Evolutionary conservation across 2,888 invertebrate genomes (phyloP), one percentile per base, ranked within the genome.

Genomic region (Nasonia oneida): DNA sequence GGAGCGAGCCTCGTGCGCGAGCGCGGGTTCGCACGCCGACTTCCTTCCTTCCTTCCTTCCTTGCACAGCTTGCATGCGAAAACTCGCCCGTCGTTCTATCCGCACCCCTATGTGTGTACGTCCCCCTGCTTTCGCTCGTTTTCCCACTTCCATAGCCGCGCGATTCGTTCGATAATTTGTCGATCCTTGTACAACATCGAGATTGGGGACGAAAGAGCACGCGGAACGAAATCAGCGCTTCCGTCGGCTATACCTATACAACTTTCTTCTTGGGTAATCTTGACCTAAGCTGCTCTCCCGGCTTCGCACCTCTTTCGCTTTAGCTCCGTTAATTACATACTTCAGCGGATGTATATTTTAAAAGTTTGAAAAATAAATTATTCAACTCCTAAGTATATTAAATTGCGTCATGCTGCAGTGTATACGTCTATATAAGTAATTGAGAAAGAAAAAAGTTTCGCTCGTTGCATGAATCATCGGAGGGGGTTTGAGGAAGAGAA

Each of bases 311-410:
- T 47, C 47, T 77, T 77, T 83, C 83, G 70, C 57, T 75, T 50
- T 50, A n/a, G 3, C 53, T 76, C 53, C 83, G 50, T 77, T 70
- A 83, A 77, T 83, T 77, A 39, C 76, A 75, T 74, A 42, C 67
- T 74, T 37, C 39, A 73, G 61, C 61, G 50, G 50, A 18, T 47
- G 47, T 75, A 50, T 50, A 39, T 81, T 82, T 70, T 47, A 12
- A 83, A 78, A 78, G 71, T 83, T 83, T n/a, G 47, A 77, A 83
- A 75, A 78, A 77, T 83, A 83, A 77, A 83, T 77, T 78, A 83
- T 83, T 83, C 77, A 77, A 73, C n/a, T 57, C 47, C 42, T 77
- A 61, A 83, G 71, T 61, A 57, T 78, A 70, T 70, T 53, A 82
- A 75, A 50, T 50, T 37, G n/a, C 53, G 15, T 10, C n/a, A 57